phyloP scores from a whole-genome alignment of 2,888 invertebrate species.

The Drosophila lacicola region DNA sequence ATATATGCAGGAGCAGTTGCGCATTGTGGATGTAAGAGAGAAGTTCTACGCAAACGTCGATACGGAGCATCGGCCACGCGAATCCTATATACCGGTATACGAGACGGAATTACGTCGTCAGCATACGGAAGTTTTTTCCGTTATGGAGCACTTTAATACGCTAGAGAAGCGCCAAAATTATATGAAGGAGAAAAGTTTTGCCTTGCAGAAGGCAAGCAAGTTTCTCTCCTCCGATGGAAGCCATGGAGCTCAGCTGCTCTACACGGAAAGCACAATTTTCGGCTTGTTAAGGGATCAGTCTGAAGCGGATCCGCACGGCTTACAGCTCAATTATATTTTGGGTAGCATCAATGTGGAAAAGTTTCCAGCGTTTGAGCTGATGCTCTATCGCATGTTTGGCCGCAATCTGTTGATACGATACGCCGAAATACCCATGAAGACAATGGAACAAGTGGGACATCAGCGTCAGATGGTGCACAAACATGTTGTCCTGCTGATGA shows the following conservation, averaged over 20 bases:
- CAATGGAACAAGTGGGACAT: conserved; percentile 87
- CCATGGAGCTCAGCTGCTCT: conserved; percentile 55
- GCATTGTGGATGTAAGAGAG: conserved; percentile 14
- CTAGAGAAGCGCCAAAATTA: conserved; percentile 46
- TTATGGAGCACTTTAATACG: conserved; percentile 52
- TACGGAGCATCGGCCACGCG: conserved; percentile 59
- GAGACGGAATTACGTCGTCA: conserved; percentile 49
- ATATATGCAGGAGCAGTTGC: conserved; percentile 56
- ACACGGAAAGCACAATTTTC: conserved; percentile 66
- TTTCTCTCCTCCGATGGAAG: conserved; percentile 57
- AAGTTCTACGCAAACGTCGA: conserved; percentile 66
- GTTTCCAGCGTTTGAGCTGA: conserved; percentile 96
- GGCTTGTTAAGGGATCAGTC: conserved; percentile 70
- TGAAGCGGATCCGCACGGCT: conserved; percentile 3
- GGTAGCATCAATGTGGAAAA: conserved; percentile 96
- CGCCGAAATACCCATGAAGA: conserved; percentile 93
- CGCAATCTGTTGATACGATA: conserved; percentile 97
- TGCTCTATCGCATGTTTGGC: conserved; percentile 97
- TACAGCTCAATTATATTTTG: conserved; percentile 92
- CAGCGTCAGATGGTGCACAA: conserved; percentile 85
- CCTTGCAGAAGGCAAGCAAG: conserved; percentile 60
- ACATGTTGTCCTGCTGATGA: conserved; percentile 92
- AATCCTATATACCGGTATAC: conserved; percentile 55
- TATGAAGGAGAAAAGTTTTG: conserved; percentile 65
- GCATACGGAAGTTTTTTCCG: conserved; percentile 54